Base-by-base conservation (phyloP, 1,140 invertebrate species). In the Scaptomyza montana region DNA sequence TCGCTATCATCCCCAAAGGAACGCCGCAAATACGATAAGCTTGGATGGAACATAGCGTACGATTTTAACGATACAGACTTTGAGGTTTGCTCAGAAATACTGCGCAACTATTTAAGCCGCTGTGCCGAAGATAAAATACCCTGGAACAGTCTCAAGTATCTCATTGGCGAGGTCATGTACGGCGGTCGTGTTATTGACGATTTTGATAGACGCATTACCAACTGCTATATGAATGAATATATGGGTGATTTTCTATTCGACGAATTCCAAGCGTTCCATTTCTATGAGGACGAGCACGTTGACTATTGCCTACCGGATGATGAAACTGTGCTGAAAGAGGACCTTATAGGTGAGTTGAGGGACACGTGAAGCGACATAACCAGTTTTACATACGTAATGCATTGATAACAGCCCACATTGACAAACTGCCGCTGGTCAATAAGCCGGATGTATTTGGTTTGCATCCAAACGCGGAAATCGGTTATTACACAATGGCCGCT, bases 41-140 rank as follows among this genome's bases (percentile, higher is more conserved):
- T 98, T 61, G 97, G 97, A 2, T 98, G 97, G 97, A 98, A 98
- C 87, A 97, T 98, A 65, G 94, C 94, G 46, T 98, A 98, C 89
- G 97, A 98, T 93, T 98, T 98, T 91, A 98, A 97, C 86, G 97
- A 98, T 92, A 96, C 96, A 0, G 97, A 98, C 93, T 98, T 98
- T 89, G 94, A 95, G 62, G 96, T 98, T 12, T 97, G 96, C 90
- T 94, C 95, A 64, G 94, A 95, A 85, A 98, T 98, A 64, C 92
- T 98, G 30, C 94, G 96, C 51, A 97, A 95, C 5, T 98, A 98
- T 92, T 92, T 98, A 10, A 95, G 94, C 0, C 96, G 97, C 85
- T 94, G 95, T 43, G 75, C 93, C 9, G 90, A 93, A 1, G 93
- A 93, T 1, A 94, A 94, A 39, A 95, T 97, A 60, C 97, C 97